A percentile compares a stretch with the other conserved stretches of the same genome.
Conservation (phyloP, 1,140 invertebrate species). For the Globodera rostochiensis region DNA sequence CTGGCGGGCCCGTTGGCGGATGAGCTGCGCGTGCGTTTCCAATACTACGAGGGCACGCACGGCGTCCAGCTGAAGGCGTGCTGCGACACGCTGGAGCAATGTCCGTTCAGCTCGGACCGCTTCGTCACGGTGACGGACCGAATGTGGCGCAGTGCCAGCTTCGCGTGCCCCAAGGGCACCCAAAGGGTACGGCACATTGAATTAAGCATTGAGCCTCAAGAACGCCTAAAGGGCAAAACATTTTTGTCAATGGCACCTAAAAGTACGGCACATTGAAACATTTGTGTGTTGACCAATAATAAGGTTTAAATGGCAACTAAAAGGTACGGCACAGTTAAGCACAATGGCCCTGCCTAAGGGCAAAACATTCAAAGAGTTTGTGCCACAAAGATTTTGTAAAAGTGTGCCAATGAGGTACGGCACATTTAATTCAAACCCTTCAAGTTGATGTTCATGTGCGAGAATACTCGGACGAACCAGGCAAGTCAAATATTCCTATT, state of each 20-base stretch:
- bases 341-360: background rate
- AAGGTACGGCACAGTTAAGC: background rate
- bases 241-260: too few species aligned
- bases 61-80: slow-evolving; percentile 63
- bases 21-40: slow-evolving; percentile 54
- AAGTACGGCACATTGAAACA: slow-evolving; percentile 18
- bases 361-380: background rate
- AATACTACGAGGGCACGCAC: slow-evolving; percentile 65
- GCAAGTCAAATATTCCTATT: background rate
- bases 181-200: slow-evolving; percentile 46
- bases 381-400: background rate
- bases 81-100: slow-evolving; percentile 52
- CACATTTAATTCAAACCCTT: slow-evolving; percentile 26
- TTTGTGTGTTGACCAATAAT: background rate
- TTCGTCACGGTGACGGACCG: slow-evolving; percentile 63
- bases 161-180: slow-evolving; percentile 62
- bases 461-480: slow-evolving; percentile 64
- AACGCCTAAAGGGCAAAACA: too few species aligned
- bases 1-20: slow-evolving; percentile 41
- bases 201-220: too few species aligned
- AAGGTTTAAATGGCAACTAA: background rate
- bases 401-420: background rate
- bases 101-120: slow-evolving; percentile 63
- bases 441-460: slow-evolving; percentile 64
- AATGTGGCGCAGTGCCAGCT: slow-evolving; percentile 60